A percentile compares a stretch with the other conserved stretches of the same genome.
These are phyloP conservation scores for Neoascia interrupta DNA, from an alignment of 2,888 invertebrate species.

Conservation along the genomic window DNA sequence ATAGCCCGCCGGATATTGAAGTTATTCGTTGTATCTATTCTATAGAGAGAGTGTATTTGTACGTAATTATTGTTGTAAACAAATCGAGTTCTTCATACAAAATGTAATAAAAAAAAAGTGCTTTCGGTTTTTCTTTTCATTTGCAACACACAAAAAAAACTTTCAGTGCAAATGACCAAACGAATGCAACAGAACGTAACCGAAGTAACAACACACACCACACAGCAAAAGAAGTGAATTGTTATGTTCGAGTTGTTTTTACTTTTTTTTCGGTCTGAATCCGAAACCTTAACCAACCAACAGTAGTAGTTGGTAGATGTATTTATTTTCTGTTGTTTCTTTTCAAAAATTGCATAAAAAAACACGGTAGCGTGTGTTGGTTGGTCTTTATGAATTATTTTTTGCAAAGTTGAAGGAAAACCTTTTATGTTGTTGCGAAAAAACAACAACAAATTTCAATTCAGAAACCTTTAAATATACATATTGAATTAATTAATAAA, in stretches of 20 bases:
- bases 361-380: neutral
- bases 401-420: conserved; percentile 15
- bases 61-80: no score
- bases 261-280: conserved; percentile 34
- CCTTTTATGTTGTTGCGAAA: no score
- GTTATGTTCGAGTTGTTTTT: conserved; percentile 1
- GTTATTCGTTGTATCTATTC: conserved; percentile 1
- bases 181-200: conserved; percentile 48
- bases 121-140: neutral
- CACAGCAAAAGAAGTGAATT: conserved; percentile 29
- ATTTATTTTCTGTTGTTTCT: neutral
- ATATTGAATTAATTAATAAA: conserved; percentile 22
- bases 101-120: conserved; percentile 22
- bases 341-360: conserved; percentile 6
- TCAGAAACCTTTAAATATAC: conserved; percentile 31
- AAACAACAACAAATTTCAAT: neutral
- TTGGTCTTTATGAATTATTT: conserved; percentile 5
- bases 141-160: conserved; percentile 1
- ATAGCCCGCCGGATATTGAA: conserved; percentile 64
- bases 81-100: conserved; percentile 25
- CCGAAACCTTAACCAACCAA: conserved; percentile 27
- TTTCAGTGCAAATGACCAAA: conserved; percentile 23
- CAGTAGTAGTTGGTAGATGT: neutral
- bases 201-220: neutral
- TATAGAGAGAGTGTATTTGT: conserved; percentile 3